Conservation (phyloP, 2,797 vertebrate genomes). For the Hydrocynus forskahlii region DNA sequence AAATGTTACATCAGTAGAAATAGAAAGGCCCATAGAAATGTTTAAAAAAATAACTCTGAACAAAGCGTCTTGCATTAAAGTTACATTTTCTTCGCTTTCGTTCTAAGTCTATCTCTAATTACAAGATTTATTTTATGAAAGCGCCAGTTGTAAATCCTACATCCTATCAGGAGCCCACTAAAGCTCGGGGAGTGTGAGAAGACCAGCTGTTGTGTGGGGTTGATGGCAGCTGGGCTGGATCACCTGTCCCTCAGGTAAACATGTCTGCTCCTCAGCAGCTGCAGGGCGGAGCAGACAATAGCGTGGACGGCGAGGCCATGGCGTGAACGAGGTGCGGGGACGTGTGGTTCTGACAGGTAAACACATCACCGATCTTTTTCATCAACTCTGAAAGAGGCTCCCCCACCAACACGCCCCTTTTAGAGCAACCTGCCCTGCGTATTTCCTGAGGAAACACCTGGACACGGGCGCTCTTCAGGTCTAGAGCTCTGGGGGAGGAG, state of each 20-base stretch:
- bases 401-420: background rate
- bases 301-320: background rate
- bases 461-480: background rate
- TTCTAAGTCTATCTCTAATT: no score
- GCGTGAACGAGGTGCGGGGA: conserved; percentile 9
- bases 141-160: background rate
- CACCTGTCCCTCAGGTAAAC: conserved; percentile 59
- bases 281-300: conserved; percentile 37
- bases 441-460: background rate
- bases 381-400: background rate
- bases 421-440: background rate
- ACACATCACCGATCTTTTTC: conserved; percentile 1
- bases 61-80: no score
- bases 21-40: no score
- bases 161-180: background rate
- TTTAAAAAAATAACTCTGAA: no score
- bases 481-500: background rate
- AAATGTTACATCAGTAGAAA: no score
- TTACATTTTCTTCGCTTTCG: no score
- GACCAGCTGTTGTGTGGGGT: background rate
- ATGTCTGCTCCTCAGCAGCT: conserved; percentile 39
- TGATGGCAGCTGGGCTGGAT: conserved; percentile 43
- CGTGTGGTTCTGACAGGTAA: conserved; percentile 26
- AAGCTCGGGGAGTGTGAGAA: background rate
- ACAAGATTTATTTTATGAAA: no score